Evolutionary conservation across 2,797 vertebrate species (phyloP), one percentile per base, ranked within the genome.

Genomic region (Nasua narica): DNA sequence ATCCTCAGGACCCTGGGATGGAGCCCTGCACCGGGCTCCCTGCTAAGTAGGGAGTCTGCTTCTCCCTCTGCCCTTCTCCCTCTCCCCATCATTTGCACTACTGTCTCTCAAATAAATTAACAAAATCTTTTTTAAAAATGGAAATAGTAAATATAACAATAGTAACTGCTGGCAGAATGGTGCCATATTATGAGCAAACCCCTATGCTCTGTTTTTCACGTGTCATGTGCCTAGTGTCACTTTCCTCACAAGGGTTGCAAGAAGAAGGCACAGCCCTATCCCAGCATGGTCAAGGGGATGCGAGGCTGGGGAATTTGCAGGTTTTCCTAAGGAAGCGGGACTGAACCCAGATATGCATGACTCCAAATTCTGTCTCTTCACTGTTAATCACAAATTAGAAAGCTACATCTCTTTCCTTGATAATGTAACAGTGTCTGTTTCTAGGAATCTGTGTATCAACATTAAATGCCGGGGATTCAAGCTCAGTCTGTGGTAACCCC

Each of bases 171-270:
- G 19, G 3, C 32, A 58, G 46, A 43, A 8, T 25, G 43, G 27
- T 35, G 43, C 16, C 54, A 62, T 46, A 21, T 19, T 48, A 16
- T 21, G 8, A 43, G 11, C 15, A 43, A 7, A 18, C 10, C 29
- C 29, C 50, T 14, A 3, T 46, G 4, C n/a, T 69, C 1, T 72
- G 43, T 14, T 87, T 46, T 19, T 70, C 18, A 11, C 0, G 0
- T 1, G 6, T 19, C 43, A 5, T 2, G 0, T 16, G 2, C n/a
- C 74, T 62, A 27, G 0, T 27, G 3, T 27, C 43, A 37, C 60
- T 0, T 40, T 46, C 46, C 2, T 8, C 7, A 21, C 6, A 13
- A 2, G 14, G 23, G 37, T 69, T 37, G 62, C 25, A 21, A 35
- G 25, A 50, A 32, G 21, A 19, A 25, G 3, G 1, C 4, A 2